phyloP scores from a whole-genome alignment of 1,140 invertebrate genomes.

The Panagrolaimus sp. region DNA sequence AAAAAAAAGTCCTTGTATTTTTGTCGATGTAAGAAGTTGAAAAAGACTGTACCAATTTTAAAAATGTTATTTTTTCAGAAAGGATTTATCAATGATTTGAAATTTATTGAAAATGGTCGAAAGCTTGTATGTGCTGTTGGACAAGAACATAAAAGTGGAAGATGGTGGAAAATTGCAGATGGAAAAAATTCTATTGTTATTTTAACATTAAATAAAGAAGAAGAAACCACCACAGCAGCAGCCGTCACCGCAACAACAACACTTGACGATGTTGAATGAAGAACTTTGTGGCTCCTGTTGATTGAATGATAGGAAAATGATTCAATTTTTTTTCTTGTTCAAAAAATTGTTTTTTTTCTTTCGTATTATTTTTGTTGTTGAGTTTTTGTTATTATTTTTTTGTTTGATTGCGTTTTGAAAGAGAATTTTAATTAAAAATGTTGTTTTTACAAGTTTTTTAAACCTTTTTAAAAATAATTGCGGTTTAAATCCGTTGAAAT shows the following conservation, averaged over 20 bases:
- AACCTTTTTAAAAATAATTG: neutral
- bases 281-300: neutral
- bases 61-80: constrained; percentile 58
- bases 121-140: constrained; percentile 79
- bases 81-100: constrained; percentile 84
- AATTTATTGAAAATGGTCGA: constrained; percentile 74
- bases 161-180: constrained; percentile 80
- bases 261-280: neutral
- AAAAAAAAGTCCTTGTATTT: too few species aligned
- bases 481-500: too few species aligned
- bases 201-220: constrained; percentile 29
- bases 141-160: constrained; percentile 82
- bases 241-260: neutral
- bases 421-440: neutral
- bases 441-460: neutral
- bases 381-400: constrained; percentile 8
- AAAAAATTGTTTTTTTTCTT: neutral
- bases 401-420: neutral
- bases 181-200: constrained; percentile 75
- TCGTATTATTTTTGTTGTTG: constrained; percentile 8
- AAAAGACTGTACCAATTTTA: too few species aligned
- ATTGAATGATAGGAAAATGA: neutral
- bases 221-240: too few species aligned
- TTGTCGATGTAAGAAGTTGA: too few species aligned
- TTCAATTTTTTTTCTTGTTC: neutral